A percentile compares a stretch with the other conserved stretches of the same genome.
Conservation (phyloP, 2,797 vertebrate genomes). For the Sebastes umbrosus region DNA sequence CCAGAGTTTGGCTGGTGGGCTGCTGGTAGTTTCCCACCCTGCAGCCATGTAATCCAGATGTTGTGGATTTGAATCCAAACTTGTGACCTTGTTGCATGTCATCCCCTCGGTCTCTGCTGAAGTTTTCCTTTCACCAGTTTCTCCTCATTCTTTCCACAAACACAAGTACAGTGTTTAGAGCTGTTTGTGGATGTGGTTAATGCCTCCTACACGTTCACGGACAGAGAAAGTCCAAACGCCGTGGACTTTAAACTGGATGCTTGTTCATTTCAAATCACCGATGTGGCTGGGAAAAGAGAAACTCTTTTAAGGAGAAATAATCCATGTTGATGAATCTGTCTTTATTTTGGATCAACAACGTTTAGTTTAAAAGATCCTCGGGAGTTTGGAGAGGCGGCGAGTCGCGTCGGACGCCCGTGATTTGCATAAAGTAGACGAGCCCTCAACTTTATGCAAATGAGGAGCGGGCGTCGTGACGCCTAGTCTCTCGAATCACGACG, state of each 20-base stretch:
- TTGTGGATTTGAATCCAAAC: constrained; percentile 36
- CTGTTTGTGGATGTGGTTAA: neutral
- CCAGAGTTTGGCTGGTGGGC: constrained; percentile 17
- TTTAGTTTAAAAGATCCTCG: too few relatives aligned
- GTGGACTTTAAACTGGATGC: neutral
- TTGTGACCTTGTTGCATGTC: constrained; percentile 60
- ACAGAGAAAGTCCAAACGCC: neutral
- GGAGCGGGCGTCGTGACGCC: too few relatives aligned
- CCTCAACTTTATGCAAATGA: too few relatives aligned
- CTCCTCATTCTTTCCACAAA: constrained; percentile 35
- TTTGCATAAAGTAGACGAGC: too few relatives aligned
- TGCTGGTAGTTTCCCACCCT: constrained; percentile 46
- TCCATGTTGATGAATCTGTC: too few relatives aligned
- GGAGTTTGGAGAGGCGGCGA: too few relatives aligned
- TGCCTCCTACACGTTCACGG: neutral
- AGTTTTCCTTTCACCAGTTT: constrained; percentile 6
- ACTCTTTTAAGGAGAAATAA: neutral
- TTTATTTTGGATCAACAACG: too few relatives aligned
- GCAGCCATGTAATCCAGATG: constrained; percentile 57
- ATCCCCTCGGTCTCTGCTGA: neutral
- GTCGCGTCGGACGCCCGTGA: too few relatives aligned
- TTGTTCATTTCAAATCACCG: neutral
- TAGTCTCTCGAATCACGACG: too few relatives aligned
- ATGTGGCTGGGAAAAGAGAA: neutral
- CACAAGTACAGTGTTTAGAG: neutral